These are phyloP conservation scores for Onychomys arenicola DNA, from an alignment of 2,797 vertebrate genomes.

Conservation along the genomic window DNA sequence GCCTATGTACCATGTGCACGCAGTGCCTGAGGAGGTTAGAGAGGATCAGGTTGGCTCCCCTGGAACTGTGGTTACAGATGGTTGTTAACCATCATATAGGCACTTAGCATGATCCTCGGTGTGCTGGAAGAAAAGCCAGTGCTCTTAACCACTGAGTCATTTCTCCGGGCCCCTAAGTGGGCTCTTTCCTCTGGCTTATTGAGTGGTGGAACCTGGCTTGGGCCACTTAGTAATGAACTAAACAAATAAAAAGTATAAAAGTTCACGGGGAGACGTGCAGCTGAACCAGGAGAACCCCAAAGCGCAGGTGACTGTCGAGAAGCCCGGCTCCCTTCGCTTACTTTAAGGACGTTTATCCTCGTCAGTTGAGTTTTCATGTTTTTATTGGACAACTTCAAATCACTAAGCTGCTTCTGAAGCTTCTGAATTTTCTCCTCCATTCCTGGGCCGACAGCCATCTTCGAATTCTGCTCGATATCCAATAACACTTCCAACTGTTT, in stretches of 20 bases:
- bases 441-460: conserved; percentile 69
- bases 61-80: background rate
- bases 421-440: conserved; percentile 79
- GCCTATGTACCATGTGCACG: too few relatives aligned
- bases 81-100: background rate
- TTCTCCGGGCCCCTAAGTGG: background rate
- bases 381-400: conserved; percentile 82
- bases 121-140: background rate
- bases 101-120: background rate
- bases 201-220: background rate
- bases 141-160: background rate
- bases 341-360: conserved; percentile 81
- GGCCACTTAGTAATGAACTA: background rate
- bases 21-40: background rate
- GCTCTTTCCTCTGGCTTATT: background rate
- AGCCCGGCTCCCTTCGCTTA: conserved; percentile 74
- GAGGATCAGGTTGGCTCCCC: background rate
- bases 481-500: conserved; percentile 69
- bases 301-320: conserved; percentile 15
- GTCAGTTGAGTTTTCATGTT: conserved; percentile 82
- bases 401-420: conserved; percentile 83
- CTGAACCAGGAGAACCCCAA: conserved; percentile 4
- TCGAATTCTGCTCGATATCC: conserved; percentile 71
- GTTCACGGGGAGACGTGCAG: background rate
- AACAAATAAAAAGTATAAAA: background rate